Percentiles rank a stretch among this genome's conserved stretches.
These are phyloP conservation scores for Trichosurus vulpecula DNA, from an alignment of 2,797 vertebrate species.

Conservation along the genomic window DNA sequence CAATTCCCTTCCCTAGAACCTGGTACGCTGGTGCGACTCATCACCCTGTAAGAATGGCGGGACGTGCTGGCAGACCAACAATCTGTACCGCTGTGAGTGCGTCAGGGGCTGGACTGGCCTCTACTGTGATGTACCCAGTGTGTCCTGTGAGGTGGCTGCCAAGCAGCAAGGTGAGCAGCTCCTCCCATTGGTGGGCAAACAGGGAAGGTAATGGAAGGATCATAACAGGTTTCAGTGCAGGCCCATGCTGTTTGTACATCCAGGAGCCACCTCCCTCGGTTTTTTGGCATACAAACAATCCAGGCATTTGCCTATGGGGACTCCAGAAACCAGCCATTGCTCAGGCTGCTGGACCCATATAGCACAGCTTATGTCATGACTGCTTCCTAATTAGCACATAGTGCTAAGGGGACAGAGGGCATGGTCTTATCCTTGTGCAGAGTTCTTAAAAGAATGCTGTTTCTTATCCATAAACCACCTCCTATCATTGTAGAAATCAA, in stretches of 20 bases:
- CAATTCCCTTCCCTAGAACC: conserved; percentile 83
- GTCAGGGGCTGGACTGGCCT: conserved; percentile 94
- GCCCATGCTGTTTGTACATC: not conserved
- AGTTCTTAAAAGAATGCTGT: not conserved
- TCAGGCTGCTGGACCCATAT: not conserved
- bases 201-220: not conserved
- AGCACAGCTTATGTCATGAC: not conserved
- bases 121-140: conserved; percentile 95
- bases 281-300: not conserved
- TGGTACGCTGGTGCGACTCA: conserved; percentile 95
- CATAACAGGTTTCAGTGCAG: not conserved
- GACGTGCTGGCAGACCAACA: conserved; percentile 92
- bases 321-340: not conserved
- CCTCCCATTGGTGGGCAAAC: too few species aligned
- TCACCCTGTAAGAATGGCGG: conserved; percentile 96
- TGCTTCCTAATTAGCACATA: not conserved
- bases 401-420: not conserved
- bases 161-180: conserved; percentile 90
- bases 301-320: not conserved
- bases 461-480: not conserved
- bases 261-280: not conserved
- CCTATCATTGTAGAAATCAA: not conserved
- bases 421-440: not conserved
- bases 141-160: conserved; percentile 96
- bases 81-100: conserved; percentile 93